Evolutionary conservation across 2,797 vertebrate species (phyloP), one percentile per base, ranked within the genome.

Genomic region (Pseudochaenichthys georgianus): DNA sequence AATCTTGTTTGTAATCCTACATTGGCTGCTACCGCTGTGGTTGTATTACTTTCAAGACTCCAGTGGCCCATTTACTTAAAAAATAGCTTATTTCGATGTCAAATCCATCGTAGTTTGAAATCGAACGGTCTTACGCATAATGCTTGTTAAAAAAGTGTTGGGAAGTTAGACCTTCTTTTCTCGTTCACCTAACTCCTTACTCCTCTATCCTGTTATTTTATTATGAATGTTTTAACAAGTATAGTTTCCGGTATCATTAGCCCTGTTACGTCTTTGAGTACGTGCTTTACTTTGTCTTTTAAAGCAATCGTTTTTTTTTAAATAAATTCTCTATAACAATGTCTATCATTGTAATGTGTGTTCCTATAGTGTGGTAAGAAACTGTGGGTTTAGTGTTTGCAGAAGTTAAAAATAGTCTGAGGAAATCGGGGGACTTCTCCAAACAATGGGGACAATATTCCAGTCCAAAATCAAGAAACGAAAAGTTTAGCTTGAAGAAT

Each of bases 1-100:
- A 41, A 48, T 64, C 1, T 4, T 70, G 13, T 64, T 65, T 64
- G 53, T 38, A 52, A 78, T 74, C 11, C 64, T 43, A 3, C 45
- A 4, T 45, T 46, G 52, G 42, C 57, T 68, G 19, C 12, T 70
- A 21, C 11, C 42, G 47, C 55, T 69, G 13, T 54, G 23, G 9
- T 55, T 45, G 9, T 55, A 41, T 42, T 57, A 65, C 38, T 57
- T 74, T 77, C 7, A 41, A 46, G 16, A 46, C 59, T 63, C 50
- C 28, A 54, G 9, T 54, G 28, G 52, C 28, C 13, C 28, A 54
- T 31, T 54, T 31, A 31, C 28, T 54, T 28, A 9, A 31, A 31
- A 9, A 31, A 31, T 54, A 28, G 3, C 28, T 28, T 28, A 28
- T 28, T 28, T 28, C 28, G 28, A 28, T n/a, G 13, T 34, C 4